phyloP scores from a whole-genome alignment of 2,113 vertebrate genomes.

The Leptobrachium leishanense region DNA sequence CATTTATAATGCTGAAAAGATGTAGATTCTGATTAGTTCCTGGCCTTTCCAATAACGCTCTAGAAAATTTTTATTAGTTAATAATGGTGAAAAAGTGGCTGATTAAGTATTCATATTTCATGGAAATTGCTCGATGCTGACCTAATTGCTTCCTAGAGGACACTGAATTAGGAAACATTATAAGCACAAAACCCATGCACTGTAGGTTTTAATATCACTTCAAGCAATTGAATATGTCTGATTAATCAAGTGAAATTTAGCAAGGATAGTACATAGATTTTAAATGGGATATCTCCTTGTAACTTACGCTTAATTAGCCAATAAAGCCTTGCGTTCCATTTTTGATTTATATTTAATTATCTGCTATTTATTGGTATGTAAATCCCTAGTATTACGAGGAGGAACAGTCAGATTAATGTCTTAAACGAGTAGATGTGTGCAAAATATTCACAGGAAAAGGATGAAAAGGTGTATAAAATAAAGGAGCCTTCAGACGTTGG shows the following conservation, averaged over 20 bases:
- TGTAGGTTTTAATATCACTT: slow-evolving; percentile 20
- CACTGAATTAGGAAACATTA: slow-evolving; percentile 43
- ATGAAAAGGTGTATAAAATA: too few species aligned
- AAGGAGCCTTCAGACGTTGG: too few species aligned
- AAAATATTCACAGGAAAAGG: too few species aligned
- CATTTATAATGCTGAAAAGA: slow-evolving; percentile 28
- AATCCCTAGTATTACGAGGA: too few species aligned
- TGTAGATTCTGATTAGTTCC: slow-evolving; percentile 38
- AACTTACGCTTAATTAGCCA: slow-evolving; percentile 33
- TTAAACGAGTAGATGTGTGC: too few species aligned
- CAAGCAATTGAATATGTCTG: slow-evolving; percentile 39
- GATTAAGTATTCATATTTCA: slow-evolving; percentile 48
- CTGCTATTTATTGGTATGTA: background rate
- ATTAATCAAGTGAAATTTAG: slow-evolving; percentile 43
- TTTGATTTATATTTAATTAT: slow-evolving; percentile 28
- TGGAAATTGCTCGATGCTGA: slow-evolving; percentile 44
- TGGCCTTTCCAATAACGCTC: slow-evolving; percentile 29
- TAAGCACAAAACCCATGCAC: slow-evolving; percentile 27
- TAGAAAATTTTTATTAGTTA: slow-evolving; percentile 34
- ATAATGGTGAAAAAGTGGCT: slow-evolving; percentile 46
- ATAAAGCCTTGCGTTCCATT: slow-evolving; percentile 7
- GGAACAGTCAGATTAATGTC: too few species aligned
- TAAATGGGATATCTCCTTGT: slow-evolving; percentile 7
- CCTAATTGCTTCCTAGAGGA: slow-evolving; percentile 48
- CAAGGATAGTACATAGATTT: slow-evolving; percentile 35